A percentile compares a stretch with the other conserved stretches of the same genome.
These are phyloP conservation scores for Morus bassanus DNA, from an alignment of 2,797 vertebrate genomes.

Conservation along the genomic window DNA sequence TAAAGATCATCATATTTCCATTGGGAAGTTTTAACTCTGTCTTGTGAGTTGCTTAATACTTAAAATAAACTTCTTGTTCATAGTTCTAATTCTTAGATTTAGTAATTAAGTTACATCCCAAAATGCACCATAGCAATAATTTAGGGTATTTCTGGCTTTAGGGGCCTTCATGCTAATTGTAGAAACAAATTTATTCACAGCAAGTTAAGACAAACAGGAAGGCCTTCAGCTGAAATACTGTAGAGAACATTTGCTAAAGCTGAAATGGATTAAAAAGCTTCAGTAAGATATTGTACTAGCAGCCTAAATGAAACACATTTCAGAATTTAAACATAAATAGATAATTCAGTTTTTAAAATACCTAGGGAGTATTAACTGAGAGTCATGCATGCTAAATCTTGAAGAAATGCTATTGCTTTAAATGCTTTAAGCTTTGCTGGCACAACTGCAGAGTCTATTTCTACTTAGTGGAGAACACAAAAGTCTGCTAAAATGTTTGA, in stretches of 20 bases:
- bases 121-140: background rate
- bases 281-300: background rate
- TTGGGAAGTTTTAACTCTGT: background rate
- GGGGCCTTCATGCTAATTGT: background rate
- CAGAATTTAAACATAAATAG: conserved; percentile 15
- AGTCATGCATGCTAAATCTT: background rate
- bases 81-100: background rate
- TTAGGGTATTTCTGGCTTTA: conserved; percentile 28
- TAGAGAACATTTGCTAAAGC: conserved; percentile 14
- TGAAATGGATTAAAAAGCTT: conserved; percentile 2
- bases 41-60: background rate
- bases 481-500: background rate
- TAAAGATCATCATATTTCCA: background rate
- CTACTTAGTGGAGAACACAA: background rate
- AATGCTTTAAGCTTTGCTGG: background rate
- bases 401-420: background rate
- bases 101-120: conserved; percentile 19
- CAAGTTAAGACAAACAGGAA: conserved; percentile 38
- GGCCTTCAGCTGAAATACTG: conserved; percentile 7
- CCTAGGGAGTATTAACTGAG: background rate
- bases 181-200: conserved; percentile 50
- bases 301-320: background rate
- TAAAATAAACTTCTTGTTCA: background rate
- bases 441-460: background rate
- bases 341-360: background rate